Evolutionary conservation across 92 coral and sea anemone genomes (phyloP).

Genomic region (Heliopora coerulea): DNA sequence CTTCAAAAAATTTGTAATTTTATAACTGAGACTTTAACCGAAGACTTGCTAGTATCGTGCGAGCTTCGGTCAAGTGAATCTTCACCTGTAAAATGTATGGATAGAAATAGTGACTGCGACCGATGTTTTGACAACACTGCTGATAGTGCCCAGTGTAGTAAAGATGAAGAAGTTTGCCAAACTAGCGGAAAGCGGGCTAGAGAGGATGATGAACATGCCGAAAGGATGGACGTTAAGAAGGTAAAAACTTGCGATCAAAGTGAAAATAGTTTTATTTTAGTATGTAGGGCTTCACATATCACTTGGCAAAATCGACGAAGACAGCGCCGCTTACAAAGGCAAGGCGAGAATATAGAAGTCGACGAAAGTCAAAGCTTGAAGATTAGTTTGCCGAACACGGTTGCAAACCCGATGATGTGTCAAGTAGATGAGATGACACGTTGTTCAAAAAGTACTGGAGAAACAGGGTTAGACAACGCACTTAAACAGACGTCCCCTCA

Average conservation of each 20-base stretch:
- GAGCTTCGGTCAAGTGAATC: conserved; percentile 11
- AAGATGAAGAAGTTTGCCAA: neutral
- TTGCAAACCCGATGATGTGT: neutral
- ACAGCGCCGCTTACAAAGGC: conserved; percentile 16
- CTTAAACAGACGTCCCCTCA: neutral
- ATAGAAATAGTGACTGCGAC: neutral
- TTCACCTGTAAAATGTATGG: too few species aligned
- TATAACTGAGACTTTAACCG: neutral
- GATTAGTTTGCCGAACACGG: neutral
- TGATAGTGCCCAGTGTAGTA: neutral
- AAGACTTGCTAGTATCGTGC: conserved; percentile 6
- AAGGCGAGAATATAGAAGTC: neutral
- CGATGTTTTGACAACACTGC: neutral
- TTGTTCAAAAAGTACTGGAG: neutral
- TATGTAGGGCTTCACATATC: conserved; percentile 17
- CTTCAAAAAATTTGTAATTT: conserved; percentile 15
- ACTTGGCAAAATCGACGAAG: conserved; percentile 45
- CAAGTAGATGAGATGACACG: neutral
- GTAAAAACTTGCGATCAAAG: conserved; percentile 5
- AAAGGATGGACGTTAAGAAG: neutral
- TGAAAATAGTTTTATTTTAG: conserved; percentile 13
- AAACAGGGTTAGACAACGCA: neutral
- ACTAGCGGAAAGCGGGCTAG: conserved; percentile 27
- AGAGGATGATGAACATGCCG: neutral
- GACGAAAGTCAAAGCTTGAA: neutral